Conservation (phyloP, 2,797 vertebrate species). For the Heliangelus exortis region DNA sequence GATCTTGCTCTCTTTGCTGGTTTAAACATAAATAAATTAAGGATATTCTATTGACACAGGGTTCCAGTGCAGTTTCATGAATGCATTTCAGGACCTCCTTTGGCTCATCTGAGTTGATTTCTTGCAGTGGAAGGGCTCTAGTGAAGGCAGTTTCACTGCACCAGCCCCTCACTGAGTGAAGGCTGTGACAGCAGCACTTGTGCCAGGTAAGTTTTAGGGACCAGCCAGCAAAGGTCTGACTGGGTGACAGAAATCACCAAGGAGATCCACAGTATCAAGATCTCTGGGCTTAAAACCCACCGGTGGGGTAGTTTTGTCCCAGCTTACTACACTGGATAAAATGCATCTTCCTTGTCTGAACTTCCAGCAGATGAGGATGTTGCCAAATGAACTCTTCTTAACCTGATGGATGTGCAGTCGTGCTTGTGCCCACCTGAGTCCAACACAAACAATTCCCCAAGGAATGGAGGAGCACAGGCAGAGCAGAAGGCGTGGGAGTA, state of each 20-base stretch:
- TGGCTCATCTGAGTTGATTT: background rate
- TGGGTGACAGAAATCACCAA: background rate
- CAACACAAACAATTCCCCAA: background rate
- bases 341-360: background rate
- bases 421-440: background rate
- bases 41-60: background rate
- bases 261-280: background rate
- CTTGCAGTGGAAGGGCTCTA: background rate
- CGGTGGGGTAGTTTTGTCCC: background rate
- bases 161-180: background rate
- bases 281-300: rapidly evolving
- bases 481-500: rapidly evolving
- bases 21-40: background rate
- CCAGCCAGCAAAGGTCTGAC: background rate
- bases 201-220: background rate
- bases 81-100: background rate
- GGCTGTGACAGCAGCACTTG: background rate
- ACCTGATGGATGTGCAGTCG: background rate
- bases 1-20: background rate
- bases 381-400: background rate
- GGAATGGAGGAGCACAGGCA: background rate
- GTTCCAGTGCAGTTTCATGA: background rate
- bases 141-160: background rate
- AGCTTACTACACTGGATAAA: background rate
- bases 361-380: background rate